Conservation (phyloP, 2,797 vertebrate genomes). For the Pelochelys cantorii region DNA sequence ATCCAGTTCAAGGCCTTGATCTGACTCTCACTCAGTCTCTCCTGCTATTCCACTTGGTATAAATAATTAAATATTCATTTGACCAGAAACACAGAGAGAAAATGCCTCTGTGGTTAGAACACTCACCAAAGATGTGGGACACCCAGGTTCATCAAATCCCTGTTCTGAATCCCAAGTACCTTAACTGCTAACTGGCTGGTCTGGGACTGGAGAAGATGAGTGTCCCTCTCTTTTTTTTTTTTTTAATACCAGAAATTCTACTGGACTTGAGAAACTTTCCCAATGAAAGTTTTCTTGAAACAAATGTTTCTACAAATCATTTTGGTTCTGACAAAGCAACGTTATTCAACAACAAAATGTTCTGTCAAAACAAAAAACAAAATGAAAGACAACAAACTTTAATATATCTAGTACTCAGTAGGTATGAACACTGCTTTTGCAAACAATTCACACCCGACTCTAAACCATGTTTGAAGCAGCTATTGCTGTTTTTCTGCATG, state of each 20-base stretch:
- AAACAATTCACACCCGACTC: not conserved
- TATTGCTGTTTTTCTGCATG: not conserved
- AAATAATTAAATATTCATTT: not conserved
- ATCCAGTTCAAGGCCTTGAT: not conserved
- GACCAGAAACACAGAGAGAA: not conserved
- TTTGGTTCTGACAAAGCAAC: not conserved
- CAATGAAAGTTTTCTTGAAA: not conserved
- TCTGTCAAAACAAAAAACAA: not conserved
- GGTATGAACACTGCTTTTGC: not conserved
- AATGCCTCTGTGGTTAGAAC: not conserved
- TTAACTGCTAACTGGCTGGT: not conserved
- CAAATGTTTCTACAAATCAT: accelerated
- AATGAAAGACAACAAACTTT: not conserved
- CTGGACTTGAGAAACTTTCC: not conserved
- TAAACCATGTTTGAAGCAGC: not conserved
- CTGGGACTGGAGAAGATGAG: not conserved
- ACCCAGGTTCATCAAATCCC: not conserved
- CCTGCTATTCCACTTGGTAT: not conserved
- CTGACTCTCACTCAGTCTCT: not conserved
- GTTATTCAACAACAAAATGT: not conserved
- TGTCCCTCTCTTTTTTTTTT: not conserved
- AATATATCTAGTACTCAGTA: not conserved
- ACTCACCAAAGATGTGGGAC: not conserved
- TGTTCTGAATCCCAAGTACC: not conserved
- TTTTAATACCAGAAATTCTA: not conserved